phyloP scores from a whole-genome alignment of 2,888 invertebrate species.

The Campoletis raptor region DNA sequence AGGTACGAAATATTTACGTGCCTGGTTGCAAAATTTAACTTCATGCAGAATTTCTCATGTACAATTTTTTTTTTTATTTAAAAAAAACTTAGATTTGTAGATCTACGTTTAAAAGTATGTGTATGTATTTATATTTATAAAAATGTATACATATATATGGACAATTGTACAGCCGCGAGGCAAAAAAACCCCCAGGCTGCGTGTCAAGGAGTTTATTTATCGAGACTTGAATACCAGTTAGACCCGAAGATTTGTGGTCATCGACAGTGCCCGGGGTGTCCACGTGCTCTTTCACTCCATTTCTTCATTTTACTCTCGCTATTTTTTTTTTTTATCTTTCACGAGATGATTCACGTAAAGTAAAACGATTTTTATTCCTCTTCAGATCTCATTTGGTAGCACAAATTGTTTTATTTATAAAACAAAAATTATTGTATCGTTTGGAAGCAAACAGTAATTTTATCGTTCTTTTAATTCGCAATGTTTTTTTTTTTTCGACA shows the following conservation, averaged over 20 bases:
- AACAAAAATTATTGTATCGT: neutral
- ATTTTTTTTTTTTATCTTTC: neutral
- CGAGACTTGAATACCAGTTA: conserved; percentile 38
- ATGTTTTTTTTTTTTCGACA: neutral
- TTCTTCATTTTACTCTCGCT: neutral
- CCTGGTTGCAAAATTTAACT: neutral
- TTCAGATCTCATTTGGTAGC: neutral
- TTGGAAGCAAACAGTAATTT: neutral
- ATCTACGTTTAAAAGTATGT: neutral
- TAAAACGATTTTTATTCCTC: neutral
- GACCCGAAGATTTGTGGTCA: conserved; percentile 47
- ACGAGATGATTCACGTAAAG: neutral
- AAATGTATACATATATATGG: neutral
- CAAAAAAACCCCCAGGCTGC: conserved; percentile 51
- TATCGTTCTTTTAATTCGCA: neutral
- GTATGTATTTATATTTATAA: neutral
- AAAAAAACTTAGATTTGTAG: neutral
- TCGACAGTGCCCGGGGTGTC: conserved; percentile 32
- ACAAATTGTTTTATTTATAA: neutral
- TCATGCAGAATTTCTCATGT: neutral
- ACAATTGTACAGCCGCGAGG: conserved; percentile 29
- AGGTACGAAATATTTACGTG: neutral
- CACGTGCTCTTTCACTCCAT: neutral
- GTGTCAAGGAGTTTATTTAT: conserved; percentile 67
- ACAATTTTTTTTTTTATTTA: neutral